Base-by-base conservation (phyloP, 2,113 vertebrate species). In the Xenus cinereus region DNA sequence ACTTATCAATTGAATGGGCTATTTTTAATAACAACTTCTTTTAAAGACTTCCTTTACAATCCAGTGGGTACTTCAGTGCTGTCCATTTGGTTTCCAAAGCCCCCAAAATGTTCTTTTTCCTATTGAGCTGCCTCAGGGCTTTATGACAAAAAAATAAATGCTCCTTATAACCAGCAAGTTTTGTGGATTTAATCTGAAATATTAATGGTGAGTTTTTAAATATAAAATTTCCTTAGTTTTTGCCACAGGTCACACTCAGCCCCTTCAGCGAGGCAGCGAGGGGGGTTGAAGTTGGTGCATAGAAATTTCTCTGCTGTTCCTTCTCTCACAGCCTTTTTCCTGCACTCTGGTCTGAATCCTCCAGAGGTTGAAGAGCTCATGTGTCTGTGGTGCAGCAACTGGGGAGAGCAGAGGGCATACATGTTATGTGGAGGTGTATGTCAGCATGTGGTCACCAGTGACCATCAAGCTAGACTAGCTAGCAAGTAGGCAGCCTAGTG, bases 211-310 rank as follows among this genome's bases (percentile, higher is more conserved):
- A 56, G 12, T 14, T 84, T 62, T 66, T 63, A 77, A 63, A n/a
- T 11, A 39, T 30, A 48, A 35, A 63, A 81, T 21, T 15, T 48
- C 12, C 15, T 60, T 56, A 1, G 0, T 15, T 76, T 87, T 66
- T 57, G 14, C 24, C 15, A 20, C 18, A 54, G n/a, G 18, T 73
- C 37, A 30, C 27, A 9, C 9, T 72, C 30, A 21, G 12, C 7
- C 14, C 39, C 45, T 80, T 74, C 45, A 35, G 6, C 1, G 4
- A 59, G 24, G n/a, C 21, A 59, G 18, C 0, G 0, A 17, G n/a
- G 4, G 4, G 10, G 0, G 10, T 10, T 17, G 2, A 0, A 2
- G 43, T 45, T 1, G 0, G 27, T 26, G 13, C 21, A 14, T 0
- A 46, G 32, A 39, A 11, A 4, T 77, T 85, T 77, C n/a, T 48